These are phyloP conservation scores for Liasis olivaceus DNA, from an alignment of 2,797 vertebrate genomes.

Conservation along the genomic window DNA sequence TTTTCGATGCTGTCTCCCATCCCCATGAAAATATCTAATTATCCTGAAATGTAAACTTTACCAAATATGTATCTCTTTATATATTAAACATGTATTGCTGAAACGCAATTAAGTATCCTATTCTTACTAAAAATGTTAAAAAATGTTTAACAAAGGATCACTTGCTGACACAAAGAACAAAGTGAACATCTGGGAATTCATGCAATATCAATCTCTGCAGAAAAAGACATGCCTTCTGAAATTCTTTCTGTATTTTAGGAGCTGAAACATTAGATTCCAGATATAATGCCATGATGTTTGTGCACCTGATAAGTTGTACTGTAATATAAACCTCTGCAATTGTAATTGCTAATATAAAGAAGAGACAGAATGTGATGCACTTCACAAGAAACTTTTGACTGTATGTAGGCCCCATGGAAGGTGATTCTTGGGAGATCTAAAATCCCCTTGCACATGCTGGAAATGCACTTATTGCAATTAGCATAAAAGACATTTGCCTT, in stretches of 20 bases:
- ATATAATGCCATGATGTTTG: fast-evolving
- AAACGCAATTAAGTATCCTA: slow-evolving; percentile 12
- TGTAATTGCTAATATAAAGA: background rate
- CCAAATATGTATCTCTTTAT: slow-evolving; percentile 24
- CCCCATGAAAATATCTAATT: background rate
- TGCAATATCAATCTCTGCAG: background rate
- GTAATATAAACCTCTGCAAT: background rate
- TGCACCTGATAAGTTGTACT: background rate
- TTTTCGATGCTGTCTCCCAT: background rate
- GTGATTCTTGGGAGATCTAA: slow-evolving; percentile 18
- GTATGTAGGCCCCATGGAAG: background rate
- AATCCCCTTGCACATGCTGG: slow-evolving; percentile 51
- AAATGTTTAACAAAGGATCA: background rate
- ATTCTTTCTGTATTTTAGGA: background rate
- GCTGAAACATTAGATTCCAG: background rate
- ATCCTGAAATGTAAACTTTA: fast-evolving
- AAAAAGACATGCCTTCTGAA: background rate
- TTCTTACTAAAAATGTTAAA: background rate
- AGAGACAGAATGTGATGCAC: background rate
- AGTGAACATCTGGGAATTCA: background rate
- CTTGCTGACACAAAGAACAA: background rate
- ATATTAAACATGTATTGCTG: background rate
- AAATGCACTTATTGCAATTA: background rate
- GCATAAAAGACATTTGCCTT: background rate
- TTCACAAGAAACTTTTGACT: slow-evolving; percentile 1